These are phyloP conservation scores for Eulemur coronatus DNA, from an alignment of 2,797 vertebrate species.

Conservation along the genomic window DNA sequence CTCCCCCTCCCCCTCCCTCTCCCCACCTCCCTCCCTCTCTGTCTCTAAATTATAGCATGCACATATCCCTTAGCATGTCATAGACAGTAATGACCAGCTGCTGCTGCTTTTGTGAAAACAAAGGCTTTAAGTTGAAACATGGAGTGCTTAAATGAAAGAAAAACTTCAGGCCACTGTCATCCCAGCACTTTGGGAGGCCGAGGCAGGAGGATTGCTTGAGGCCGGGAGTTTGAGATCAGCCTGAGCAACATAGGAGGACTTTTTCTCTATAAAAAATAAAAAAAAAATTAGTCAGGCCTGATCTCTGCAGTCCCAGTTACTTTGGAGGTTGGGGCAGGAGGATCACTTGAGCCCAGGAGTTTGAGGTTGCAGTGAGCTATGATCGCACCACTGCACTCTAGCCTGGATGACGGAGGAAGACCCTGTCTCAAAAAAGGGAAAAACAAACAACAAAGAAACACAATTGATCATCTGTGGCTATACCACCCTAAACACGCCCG, in stretches of 20 bases:
- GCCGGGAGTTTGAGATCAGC: neutral
- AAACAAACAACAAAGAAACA: neutral
- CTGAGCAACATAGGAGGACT: neutral
- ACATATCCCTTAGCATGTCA: rapidly evolving
- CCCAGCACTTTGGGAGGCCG: neutral
- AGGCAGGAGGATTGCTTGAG: neutral
- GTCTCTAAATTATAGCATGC: rapidly evolving
- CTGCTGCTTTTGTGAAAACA: neutral
- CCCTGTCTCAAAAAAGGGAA: neutral
- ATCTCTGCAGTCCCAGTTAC: neutral
- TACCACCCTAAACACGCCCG: neutral
- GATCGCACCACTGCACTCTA: neutral
- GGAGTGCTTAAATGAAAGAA: neutral
- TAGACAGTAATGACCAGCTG: rapidly evolving
- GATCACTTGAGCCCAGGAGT: neutral
- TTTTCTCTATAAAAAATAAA: neutral
- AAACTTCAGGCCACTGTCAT: neutral
- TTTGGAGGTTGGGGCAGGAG: neutral
- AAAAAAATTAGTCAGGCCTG: no score
- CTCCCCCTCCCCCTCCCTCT: rapidly evolving
- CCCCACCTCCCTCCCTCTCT: rapidly evolving
- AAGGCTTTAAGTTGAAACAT: neutral
- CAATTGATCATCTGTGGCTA: neutral
- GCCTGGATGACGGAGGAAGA: neutral
- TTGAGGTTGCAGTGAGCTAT: neutral